Evolutionary conservation across 2,113 vertebrate species (phyloP).

Genomic region (Vidua chalybeata): DNA sequence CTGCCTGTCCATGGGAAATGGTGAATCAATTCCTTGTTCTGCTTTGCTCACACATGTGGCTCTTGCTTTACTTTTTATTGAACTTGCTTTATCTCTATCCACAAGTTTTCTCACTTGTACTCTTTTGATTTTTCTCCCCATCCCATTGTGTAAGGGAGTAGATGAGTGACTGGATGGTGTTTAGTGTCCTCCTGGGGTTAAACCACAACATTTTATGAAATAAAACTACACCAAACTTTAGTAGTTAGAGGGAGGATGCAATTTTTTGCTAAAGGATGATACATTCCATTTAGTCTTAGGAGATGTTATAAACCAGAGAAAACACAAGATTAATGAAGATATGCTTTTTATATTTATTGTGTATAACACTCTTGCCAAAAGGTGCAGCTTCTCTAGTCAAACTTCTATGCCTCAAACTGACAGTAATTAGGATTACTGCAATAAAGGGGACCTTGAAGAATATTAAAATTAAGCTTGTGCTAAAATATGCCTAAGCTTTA

Average conservation of each 20-base stretch:
- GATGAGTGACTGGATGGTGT: background rate
- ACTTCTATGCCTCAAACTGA: slow-evolving; percentile 1
- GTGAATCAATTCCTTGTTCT: background rate
- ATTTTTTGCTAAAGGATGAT: background rate
- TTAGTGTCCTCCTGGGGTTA: background rate
- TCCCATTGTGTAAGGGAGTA: background rate
- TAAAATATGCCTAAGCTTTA: slow-evolving; percentile 8
- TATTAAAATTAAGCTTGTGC: background rate
- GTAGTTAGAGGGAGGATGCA: background rate
- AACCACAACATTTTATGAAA: background rate
- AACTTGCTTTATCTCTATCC: background rate
- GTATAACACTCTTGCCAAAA: background rate
- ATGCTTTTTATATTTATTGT: background rate
- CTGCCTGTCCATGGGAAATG: background rate
- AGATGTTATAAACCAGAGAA: background rate
- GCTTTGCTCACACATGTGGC: rapidly evolving
- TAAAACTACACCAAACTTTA: rapidly evolving
- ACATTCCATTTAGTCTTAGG: background rate
- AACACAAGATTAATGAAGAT: background rate
- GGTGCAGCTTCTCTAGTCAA: background rate
- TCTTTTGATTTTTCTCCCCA: background rate
- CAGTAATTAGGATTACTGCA: slow-evolving; percentile 34
- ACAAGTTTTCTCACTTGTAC: background rate
- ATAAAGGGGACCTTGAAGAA: slow-evolving; percentile 17
- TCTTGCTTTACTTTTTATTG: background rate